Conservation (phyloP, 2,797 vertebrate genomes). For the Margarornis squamiger region DNA sequence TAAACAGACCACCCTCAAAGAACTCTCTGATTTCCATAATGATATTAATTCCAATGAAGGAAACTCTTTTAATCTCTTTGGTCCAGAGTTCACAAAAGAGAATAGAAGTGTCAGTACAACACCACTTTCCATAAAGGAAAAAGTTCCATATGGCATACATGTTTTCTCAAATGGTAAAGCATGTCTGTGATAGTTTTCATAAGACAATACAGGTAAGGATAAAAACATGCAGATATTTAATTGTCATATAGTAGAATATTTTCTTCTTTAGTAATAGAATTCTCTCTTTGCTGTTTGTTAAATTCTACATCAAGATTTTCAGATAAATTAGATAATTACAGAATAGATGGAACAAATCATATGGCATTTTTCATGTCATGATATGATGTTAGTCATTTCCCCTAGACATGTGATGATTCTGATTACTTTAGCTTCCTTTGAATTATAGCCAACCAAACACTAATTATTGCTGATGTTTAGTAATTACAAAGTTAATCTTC, state of each 20-base stretch:
- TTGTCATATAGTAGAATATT: not conserved
- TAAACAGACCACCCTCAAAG: not conserved
- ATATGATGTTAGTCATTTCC: not conserved
- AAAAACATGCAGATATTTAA: not conserved
- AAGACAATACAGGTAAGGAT: not conserved
- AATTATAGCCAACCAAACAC: not conserved
- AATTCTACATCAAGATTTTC: not conserved
- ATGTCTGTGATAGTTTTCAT: not conserved
- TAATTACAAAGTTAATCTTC: not conserved
- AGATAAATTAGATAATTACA: not conserved
- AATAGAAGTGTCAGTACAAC: not conserved
- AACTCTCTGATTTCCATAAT: not conserved
- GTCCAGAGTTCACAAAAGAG: not conserved
- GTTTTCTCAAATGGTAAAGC: not conserved
- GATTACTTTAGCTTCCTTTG: not conserved
- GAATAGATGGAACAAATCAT: not conserved
- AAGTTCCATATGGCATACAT: not conserved
- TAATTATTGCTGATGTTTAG: not conserved
- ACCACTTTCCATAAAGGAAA: not conserved
- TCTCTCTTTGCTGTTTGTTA: not conserved
- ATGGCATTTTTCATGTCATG: not conserved
- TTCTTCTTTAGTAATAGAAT: not conserved
- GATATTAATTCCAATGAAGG: not conserved
- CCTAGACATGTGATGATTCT: not conserved
- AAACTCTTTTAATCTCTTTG: not conserved